phyloP scores from a whole-genome alignment of 2,113 vertebrate species.

The Origma solitaria region DNA sequence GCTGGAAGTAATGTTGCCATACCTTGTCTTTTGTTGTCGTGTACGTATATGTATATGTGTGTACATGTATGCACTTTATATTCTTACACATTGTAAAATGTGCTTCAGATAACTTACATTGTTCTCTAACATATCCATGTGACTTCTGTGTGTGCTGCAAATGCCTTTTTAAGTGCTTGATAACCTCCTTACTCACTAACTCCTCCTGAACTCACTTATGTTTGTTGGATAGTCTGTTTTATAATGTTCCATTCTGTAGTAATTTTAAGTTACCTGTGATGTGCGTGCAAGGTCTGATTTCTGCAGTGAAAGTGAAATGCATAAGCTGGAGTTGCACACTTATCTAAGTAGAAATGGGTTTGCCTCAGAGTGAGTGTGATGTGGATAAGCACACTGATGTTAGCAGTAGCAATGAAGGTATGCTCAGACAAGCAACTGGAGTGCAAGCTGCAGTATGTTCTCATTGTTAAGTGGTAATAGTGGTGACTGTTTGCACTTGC shows the following conservation, averaged over 20 bases:
- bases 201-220: neutral
- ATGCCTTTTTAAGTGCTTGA: neutral
- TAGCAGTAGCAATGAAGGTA: neutral
- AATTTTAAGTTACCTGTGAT: neutral
- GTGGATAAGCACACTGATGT: too few species aligned
- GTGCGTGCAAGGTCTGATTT: neutral
- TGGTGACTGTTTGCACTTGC: neutral
- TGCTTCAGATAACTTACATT: neutral
- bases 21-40: neutral
- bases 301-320: neutral
- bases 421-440: neutral
- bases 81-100: neutral
- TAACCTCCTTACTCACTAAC: neutral
- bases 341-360: neutral
- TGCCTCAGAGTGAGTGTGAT: neutral
- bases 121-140: too few species aligned
- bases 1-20: neutral
- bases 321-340: neutral
- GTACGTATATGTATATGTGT: fast-evolving
- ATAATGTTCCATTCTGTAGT: neutral
- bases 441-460: neutral
- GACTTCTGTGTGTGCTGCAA: neutral
- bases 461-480: neutral
- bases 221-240: neutral
- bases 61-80: neutral